Evolutionary conservation across 2,113 vertebrate genomes (phyloP), one percentile per base, ranked within the genome.

Genomic region (Channa maculata): DNA sequence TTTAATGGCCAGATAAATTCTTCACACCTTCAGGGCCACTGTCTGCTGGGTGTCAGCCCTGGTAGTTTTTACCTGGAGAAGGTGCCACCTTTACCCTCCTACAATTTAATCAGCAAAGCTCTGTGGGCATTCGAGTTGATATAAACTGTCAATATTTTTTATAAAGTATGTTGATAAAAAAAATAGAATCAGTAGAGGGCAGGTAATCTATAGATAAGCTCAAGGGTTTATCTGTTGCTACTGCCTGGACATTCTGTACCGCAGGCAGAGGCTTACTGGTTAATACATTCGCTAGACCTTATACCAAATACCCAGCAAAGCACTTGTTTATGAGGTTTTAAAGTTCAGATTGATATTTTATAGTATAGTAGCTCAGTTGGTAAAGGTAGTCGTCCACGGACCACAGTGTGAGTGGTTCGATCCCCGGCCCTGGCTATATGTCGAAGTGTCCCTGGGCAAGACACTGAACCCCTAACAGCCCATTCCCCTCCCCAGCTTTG

Each of bases 1-100:
- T 67, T 76, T 79, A 78, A 77, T 48, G 8, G 54, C 4, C 9
- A 52, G 66, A 86, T 88, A 66, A 52, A 80, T 67, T 63, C 50
- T 51, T 36, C 50, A 49, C 67, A 62, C 52, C 57, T 82, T 63
- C 74, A 59, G 68, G 68, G 77, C 63, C 14, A 0, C 58, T 69
- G 67, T 75, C 78, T 71, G 50, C 3, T 59, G 50, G 13, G 10
- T 61, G 52, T 65, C 65, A 60, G 9, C 33, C 41, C n/a, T 11
- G 24, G 37, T 58, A 50, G 34, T 8, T 53, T 65, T 74, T 57
- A 4, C 36, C 51, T 3, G 7, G 11, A n/a, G 6, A 14, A 7
- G 53, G 37, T 13, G 11, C 1, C 8, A 11, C 50, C 36, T 4
- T 65, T 34, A 53, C 34, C 13, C 33, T 41, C 33, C 67, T 11